Conservation (phyloP, 2,888 invertebrate genomes). For the Glaucopsyche alexis region DNA sequence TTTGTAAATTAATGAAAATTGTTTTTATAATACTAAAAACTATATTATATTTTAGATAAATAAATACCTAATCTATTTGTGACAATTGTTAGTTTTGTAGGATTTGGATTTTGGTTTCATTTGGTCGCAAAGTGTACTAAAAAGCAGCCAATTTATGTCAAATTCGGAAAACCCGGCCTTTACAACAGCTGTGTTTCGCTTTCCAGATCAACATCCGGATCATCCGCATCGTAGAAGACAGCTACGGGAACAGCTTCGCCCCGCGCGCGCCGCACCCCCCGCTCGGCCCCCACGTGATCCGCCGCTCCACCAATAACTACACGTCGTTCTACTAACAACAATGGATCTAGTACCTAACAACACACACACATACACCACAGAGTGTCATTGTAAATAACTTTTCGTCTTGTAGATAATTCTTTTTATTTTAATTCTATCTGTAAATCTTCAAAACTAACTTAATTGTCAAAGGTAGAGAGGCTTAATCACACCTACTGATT, state of each 20-base stretch:
- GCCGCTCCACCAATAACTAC: slow-evolving; percentile 56
- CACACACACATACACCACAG: too few relatives aligned
- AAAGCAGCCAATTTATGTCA: too few relatives aligned
- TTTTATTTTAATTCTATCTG: background rate
- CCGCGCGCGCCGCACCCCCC: slow-evolving; percentile 53
- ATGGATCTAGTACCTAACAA: too few relatives aligned
- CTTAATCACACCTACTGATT: background rate
- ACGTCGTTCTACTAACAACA: slow-evolving; percentile 42
- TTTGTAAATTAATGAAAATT: too few relatives aligned
- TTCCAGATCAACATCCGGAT: slow-evolving; percentile 84
- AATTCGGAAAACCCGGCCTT: too few relatives aligned
- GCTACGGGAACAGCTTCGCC: slow-evolving; percentile 64
- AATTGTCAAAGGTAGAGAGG: background rate
- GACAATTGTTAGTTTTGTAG: too few relatives aligned
- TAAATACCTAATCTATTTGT: too few relatives aligned
- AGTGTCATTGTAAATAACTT: background rate
- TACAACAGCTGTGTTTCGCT: too few relatives aligned
- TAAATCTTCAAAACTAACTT: slow-evolving; percentile 7
- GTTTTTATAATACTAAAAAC: too few relatives aligned
- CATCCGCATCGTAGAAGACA: slow-evolving; percentile 79
- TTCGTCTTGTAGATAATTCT: slow-evolving; percentile 9
- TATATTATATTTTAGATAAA: too few relatives aligned
- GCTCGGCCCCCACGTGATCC: slow-evolving; percentile 62
- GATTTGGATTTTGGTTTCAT: too few relatives aligned
- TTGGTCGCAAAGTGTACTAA: too few relatives aligned